Base-by-base conservation (phyloP, 2,113 vertebrate genomes). In the Urocynchramus pylzowi region DNA sequence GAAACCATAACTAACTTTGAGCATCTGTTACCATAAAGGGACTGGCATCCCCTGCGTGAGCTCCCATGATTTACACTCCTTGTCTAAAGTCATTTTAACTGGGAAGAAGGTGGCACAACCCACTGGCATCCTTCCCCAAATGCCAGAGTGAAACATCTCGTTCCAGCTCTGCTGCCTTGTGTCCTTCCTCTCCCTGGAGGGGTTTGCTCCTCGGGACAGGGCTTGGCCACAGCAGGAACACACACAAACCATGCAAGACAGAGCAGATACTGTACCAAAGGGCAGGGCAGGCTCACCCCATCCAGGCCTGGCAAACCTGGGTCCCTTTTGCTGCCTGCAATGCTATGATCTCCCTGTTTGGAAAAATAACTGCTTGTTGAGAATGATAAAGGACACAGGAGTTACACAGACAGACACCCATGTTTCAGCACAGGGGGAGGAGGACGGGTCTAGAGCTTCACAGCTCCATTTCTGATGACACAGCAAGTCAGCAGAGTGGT, bases 251-350 rank as follows among this genome's bases (percentile, higher is more conserved):
- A 95, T 96, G 95, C 94, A 91, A 61, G 90, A 70, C 90, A 88
- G 91, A 89, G 84, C 95, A 97, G 96, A 94, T 98, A 96, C 98
- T 81, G 45, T 99, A 99, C 99, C 98, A 95, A 93, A 95, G 98
- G 98, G 98, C 98, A 99, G 96, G 98, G 98, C 97, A 96, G 41
- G 7, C 76, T 68, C 91, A 68, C 89, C 95, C 89, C 77, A 6
- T 92, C 96, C 79, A 97, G 98, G 97, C 97, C 97, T 44, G 90
- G 81, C 68, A 96, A 96, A 97, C 98, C 97, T 70, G 96, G 87
- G 5, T 97, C 93, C 95, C 97, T 97, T 97, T 84, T 75, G 83
- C 73, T 90, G 96, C 95, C 96, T 97, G 93, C 60, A 83, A 52
- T 42, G 76, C 84, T 96, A 74, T 37, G 42, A 35, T 71, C 87